Conservation (phyloP, 2,888 invertebrate genomes). For the Caenorhabditis sp. region DNA sequence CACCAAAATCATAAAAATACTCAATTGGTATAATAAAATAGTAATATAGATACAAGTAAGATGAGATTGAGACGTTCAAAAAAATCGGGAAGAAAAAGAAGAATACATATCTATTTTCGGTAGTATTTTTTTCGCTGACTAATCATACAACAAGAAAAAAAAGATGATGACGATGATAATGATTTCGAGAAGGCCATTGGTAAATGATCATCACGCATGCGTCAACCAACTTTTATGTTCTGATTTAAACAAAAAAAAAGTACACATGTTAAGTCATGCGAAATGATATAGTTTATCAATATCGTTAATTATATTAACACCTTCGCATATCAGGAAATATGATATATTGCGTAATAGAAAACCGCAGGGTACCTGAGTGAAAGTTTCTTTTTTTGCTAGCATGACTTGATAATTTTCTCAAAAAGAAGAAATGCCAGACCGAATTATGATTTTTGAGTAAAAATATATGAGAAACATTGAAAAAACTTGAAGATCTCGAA, state of each 20-base stretch:
- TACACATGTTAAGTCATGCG: too few species aligned
- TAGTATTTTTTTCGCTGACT: neutral
- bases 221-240: slow-evolving; percentile 20
- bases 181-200: slow-evolving; percentile 5
- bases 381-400: neutral
- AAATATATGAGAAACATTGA: neutral
- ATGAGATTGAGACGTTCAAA: too few species aligned
- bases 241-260: neutral
- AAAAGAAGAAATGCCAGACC: neutral
- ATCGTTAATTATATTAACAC: slow-evolving; percentile 34
- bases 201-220: slow-evolving; percentile 9
- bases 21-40: neutral
- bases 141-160: neutral
- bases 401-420: neutral
- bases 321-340: slow-evolving; percentile 36
- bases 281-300: too few species aligned
- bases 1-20: neutral
- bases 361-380: neutral
- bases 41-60: neutral
- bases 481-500: too few species aligned
- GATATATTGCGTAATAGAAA: slow-evolving; percentile 28
- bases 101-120: too few species aligned
- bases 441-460: neutral
- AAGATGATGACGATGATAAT: neutral
- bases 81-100: too few species aligned